A percentile compares a stretch with the other conserved stretches of the same genome.
phyloP scores from a whole-genome alignment of 2,888 invertebrate species.

The Pristionchus mayeri region DNA sequence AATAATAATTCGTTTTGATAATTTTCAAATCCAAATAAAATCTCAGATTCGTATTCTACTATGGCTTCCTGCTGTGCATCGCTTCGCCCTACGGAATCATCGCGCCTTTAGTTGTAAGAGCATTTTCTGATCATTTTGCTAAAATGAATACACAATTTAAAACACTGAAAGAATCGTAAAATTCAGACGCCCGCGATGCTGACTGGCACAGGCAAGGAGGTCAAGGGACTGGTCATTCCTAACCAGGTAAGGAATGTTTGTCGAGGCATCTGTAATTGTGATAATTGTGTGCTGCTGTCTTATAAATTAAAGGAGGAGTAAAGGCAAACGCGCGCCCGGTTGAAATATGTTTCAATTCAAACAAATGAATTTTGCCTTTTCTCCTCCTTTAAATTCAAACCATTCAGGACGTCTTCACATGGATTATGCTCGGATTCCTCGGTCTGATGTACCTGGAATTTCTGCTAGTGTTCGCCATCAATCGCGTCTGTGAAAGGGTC shows the following conservation, averaged over 20 bases:
- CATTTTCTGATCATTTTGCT: not conserved
- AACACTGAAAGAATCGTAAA: not conserved
- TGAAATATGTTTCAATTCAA: not conserved
- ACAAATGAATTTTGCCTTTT: not conserved
- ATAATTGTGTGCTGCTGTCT: no score
- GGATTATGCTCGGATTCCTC: constrained; percentile 69
- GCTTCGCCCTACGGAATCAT: constrained; percentile 69
- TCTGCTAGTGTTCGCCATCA: constrained; percentile 65
- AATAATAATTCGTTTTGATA: not conserved
- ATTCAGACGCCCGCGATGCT: constrained; percentile 67
- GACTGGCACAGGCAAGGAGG: constrained; percentile 58
- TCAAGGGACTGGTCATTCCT: constrained; percentile 65
- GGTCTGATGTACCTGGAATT: constrained; percentile 70
- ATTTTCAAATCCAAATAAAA: not conserved
- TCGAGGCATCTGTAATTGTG: no score
- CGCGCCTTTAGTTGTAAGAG: constrained; percentile 66
- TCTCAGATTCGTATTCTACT: constrained; percentile 67
- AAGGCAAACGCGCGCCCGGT: no score
- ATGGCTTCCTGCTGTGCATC: constrained; percentile 70
- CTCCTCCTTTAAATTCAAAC: not conserved
- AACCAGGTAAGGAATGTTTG: constrained; percentile 42
- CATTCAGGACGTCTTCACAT: constrained; percentile 62
- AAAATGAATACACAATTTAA: not conserved
- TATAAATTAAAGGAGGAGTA: no score
- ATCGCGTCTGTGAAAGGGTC: constrained; percentile 67